Evolutionary conservation across 2,113 vertebrate species (phyloP), one percentile per base, ranked within the genome.

Genomic region (Cyanocitta stelleri): DNA sequence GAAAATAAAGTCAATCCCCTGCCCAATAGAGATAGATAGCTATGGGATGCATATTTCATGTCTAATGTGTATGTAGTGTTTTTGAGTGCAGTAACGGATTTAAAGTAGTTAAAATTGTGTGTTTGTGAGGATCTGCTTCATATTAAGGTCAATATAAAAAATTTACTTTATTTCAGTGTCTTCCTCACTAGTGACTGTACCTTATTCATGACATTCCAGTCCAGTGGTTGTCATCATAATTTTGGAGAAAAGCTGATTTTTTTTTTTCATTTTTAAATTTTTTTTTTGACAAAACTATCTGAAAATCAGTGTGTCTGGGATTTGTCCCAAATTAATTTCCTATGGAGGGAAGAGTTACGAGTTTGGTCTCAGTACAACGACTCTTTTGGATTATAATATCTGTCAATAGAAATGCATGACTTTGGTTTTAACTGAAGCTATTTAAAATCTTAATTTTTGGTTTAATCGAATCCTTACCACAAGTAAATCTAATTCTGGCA

Each of bases 381-480:
- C 18, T 87, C 44, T 61, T 91, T 35, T 84, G 86, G 69, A 67
- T 90, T 79, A 55, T 74, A 55, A 61, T 90, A 82, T 82, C 56
- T 95, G 79, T 86, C 69, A 46, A 80, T 76, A 75, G 76, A 81
- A 88, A 84, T 61, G 71, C 59, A 77, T 59, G 69, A 16, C 82
- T 95, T 87, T 62, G 37, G 75, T 83, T 94, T 94, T 84, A 86
- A 89, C 86, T 81, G 89, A 80, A 90, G 26, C 69, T 78, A 86
- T 95, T 97, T 96, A 89, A 64, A 83, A 90, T 89, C 85, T 96
- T 94, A 69, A 87, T 88, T 96, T 96, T 96, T 94, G 83, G 73
- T 69, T 91, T 91, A 96, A 71, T 96, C 33, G 27, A 91, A 74
- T 86, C 59, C 74, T 86, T 39, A 51, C 85, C 90, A 93, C 59